Evolutionary conservation across 2,888 invertebrate species (phyloP), one percentile per base, ranked within the genome.

Genomic region (Cosmia trapezina): DNA sequence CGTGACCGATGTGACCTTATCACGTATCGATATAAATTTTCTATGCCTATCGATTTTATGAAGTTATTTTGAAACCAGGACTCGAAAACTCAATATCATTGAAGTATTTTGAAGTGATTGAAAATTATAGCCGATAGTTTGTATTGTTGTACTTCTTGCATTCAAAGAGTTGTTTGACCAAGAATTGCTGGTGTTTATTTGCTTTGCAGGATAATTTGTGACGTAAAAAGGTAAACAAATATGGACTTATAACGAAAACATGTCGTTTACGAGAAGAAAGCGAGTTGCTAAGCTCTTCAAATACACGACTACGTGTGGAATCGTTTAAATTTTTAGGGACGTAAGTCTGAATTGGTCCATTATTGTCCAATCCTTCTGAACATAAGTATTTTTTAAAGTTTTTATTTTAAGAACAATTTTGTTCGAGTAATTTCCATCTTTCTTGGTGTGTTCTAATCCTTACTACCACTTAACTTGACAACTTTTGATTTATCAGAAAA

Each of bases 11-110:
- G 67, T 73, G 65, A 54, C 63, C 59, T 73, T 63, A 65, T 47
- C 70, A 74, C 56, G 59, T 70, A 60, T 76, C 14, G 49, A 63
- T 76, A 79, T 85, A 66, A 70, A 80, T 81, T 75, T 84, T 85
- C 67, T 62, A 86, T 75, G 66, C 19, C 9, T 70, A 86, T 86
- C 61, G 85, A 86, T 86, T 75, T 65, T 37, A 54, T 57, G 41
- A 12, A 59, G 2, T 7, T n/a, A 57, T 8, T 33, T 76, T 76
- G 33, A 33, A 43, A 37, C 41, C 8, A 12, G 33, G 17, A 57
- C 45, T n/a, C 19, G n/a, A 17, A 43, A 54, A 33, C 5, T 76
- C 33, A 19, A 37, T 19, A 56, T 4, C 8, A 14, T 61, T 71
- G n/a, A 56, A 41, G 61, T 41, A 41, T 61, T 60, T 80, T 45